A percentile compares a stretch with the other conserved stretches of the same genome.
phyloP scores from a whole-genome alignment of 2,888 invertebrate genomes.

The Baccha elongata region DNA sequence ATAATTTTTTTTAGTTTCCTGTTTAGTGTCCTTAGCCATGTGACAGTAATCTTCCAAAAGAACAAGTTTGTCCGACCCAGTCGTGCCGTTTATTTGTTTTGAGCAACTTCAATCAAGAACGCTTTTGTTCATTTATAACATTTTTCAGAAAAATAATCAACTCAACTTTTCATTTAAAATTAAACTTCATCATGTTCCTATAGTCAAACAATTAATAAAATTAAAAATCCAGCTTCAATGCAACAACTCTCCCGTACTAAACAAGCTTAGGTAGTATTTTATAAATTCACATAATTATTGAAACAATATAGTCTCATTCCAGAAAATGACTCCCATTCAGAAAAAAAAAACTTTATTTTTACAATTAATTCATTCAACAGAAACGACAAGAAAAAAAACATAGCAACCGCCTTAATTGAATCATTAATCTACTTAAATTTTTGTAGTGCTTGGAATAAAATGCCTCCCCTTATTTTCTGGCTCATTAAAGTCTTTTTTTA shows the following conservation, averaged over 20 bases:
- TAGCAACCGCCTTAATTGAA: conserved; percentile 39
- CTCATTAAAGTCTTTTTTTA: conserved; percentile 45
- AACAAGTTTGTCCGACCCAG: too few relatives aligned
- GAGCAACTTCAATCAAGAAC: too few relatives aligned
- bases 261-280: conserved; percentile 2
- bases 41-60: too few relatives aligned
- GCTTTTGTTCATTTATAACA: too few relatives aligned
- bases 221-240: not conserved
- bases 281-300: conserved; percentile 31
- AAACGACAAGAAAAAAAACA: not conserved
- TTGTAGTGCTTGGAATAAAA: conserved; percentile 16
- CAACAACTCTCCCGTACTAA: not conserved
- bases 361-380: not conserved
- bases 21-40: too few relatives aligned
- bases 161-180: too few relatives aligned
- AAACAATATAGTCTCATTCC: conserved; percentile 21
- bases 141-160: too few relatives aligned
- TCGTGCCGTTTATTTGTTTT: too few relatives aligned
- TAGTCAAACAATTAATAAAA: too few relatives aligned
- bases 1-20: too few relatives aligned
- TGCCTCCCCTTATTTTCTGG: conserved; percentile 56
- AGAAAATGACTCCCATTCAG: not conserved
- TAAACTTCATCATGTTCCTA: too few relatives aligned
- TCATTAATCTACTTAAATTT: conserved; percentile 50
- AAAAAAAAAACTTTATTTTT: conserved; percentile 1